A percentile compares a stretch with the other conserved stretches of the same genome.
Evolutionary conservation across 2,888 invertebrate genomes (phyloP).

Genomic region (Clepsis dumicolana): DNA sequence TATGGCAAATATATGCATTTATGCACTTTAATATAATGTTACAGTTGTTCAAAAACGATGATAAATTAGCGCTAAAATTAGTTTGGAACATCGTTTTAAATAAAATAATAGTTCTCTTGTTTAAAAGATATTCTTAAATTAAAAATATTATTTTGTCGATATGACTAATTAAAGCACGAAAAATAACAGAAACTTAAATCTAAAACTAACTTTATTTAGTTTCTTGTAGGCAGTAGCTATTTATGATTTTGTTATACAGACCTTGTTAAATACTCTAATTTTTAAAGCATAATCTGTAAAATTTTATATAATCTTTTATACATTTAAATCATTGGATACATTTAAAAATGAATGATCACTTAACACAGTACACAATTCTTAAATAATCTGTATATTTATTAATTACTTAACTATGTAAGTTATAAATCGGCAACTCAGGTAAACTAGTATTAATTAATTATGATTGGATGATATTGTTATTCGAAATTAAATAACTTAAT

Average conservation of each 20-base stretch:
- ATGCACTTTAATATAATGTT: conserved; percentile 18
- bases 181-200: not conserved
- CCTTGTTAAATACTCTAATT: not conserved
- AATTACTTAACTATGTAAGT: no score
- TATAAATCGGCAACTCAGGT: no score
- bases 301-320: not conserved
- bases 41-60: not conserved
- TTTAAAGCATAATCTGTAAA: not conserved
- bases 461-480: no score
- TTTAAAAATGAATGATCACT: not conserved
- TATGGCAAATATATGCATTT: conserved; percentile 16
- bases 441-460: no score
- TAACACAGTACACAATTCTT: no score
- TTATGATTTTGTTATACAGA: conserved; percentile 6
- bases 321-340: not conserved
- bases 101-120: not conserved
- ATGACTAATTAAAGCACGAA: not conserved
- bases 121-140: not conserved
- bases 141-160: not conserved
- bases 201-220: not conserved
- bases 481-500: no score
- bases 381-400: no score
- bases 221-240: conserved; percentile 45
- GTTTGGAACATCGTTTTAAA: not conserved
- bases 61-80: not conserved